Evolutionary conservation across 35 echinoderm and acorn worm species (phyloP).

Genomic region (Heliocidaris erythrogramma): DNA sequence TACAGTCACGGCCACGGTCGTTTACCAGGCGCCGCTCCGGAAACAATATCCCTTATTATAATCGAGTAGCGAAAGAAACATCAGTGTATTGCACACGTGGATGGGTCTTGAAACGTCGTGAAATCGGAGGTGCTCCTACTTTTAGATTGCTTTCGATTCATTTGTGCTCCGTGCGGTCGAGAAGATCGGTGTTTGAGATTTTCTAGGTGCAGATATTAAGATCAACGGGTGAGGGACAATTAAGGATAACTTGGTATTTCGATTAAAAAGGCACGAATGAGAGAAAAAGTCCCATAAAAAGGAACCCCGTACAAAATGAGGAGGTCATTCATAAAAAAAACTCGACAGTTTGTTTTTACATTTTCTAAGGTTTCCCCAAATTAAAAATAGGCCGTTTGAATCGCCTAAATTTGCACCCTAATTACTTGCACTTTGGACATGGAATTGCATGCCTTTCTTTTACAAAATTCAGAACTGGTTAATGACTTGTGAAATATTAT

Average conservation of each 20-base stretch:
- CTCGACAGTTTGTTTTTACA: background rate
- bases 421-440: too few species aligned
- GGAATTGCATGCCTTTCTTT: too few species aligned
- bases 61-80: background rate
- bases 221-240: background rate
- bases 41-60: constrained; percentile 9
- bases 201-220: background rate
- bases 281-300: background rate
- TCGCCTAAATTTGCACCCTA: too few species aligned
- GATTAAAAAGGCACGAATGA: background rate
- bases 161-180: background rate
- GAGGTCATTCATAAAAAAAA: background rate
- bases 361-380: background rate
- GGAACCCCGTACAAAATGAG: background rate
- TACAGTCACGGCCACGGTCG: background rate
- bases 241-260: background rate
- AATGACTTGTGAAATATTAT: too few species aligned
- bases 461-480: too few species aligned
- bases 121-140: background rate
- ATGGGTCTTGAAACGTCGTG: background rate
- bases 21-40: constrained; percentile 8
- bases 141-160: constrained; percentile 1
- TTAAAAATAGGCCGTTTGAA: background rate
- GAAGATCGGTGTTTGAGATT: background rate
- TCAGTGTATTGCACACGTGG: background rate